Evolutionary conservation across 2,113 vertebrate species (phyloP), one percentile per base, ranked within the genome.

Genomic region (Actinemys pallida): DNA sequence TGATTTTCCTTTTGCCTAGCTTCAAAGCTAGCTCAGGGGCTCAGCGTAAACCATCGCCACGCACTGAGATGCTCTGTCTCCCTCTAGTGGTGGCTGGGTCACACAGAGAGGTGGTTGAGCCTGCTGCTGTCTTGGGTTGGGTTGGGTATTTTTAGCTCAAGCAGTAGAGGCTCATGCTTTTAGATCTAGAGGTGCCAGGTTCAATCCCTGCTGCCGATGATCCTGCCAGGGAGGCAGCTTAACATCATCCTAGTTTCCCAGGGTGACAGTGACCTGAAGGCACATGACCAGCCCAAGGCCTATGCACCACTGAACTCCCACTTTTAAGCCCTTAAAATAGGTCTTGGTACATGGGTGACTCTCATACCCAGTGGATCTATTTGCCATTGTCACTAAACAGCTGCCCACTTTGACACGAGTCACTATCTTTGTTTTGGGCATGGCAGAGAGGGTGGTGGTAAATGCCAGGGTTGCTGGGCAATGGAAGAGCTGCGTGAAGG

Each of bases 371-470:
- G n/a, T 72, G 35, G 94, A 95, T 90, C 16, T 29, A 57, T 88
- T 86, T 91, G 89, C 94, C 86, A 0, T 0, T 57, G 87, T 94
- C 81, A 72, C 53, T 84, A n/a, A 83, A 1, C 29, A 88, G 89
- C 86, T 57, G 31, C 82, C 85, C 54, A 78, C 87, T 96, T 86
- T 96, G 96, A 96, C 95, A 82, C 94, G 95, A 96, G 96, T 95
- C 94, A 87, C 59, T 95, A 86, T 94, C 78, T 90, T 72, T 50
- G 62, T 86, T 87, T 83, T 79, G 62, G 86, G 93, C 81, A 88
- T 88, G 95, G 89, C 94, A 93, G 90, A 89, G 84, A 79, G 65
- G 95, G 50, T 95, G 89, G 89, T 96, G 92, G 96, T 97, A 81
- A 83, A 88, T 81, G 72, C 17, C 62, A 1, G 59, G 54, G 69